phyloP scores from a whole-genome alignment of 92 coral and sea anemone genomes.

The Metridium senile region DNA sequence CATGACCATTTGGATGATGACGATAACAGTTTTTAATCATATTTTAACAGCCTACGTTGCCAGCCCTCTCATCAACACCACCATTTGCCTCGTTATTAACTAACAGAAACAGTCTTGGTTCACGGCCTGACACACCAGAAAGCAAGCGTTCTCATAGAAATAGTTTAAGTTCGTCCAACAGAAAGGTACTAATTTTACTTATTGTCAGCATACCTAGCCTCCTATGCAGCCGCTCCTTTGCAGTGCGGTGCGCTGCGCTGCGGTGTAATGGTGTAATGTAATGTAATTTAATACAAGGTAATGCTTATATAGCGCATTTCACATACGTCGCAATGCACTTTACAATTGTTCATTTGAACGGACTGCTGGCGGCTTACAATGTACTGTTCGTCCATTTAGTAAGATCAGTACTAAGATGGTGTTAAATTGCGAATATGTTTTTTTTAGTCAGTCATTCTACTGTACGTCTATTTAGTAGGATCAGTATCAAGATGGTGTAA shows the following conservation, averaged over 20 bases:
- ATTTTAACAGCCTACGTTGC: conserved; percentile 43
- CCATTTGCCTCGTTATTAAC: conserved; percentile 89
- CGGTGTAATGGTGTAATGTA: too few species aligned
- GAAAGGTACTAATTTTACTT: conserved; percentile 43
- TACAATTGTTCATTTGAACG: too few species aligned
- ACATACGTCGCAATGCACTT: too few species aligned
- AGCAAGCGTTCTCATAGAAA: conserved; percentile 4
- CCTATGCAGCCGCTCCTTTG: too few species aligned
- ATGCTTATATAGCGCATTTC: too few species aligned
- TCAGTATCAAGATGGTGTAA: too few species aligned
- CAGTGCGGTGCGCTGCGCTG: too few species aligned
- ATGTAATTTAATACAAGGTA: too few species aligned
- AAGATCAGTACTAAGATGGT: background rate
- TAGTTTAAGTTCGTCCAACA: conserved; percentile 26
- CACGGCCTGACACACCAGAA: conserved; percentile 44
- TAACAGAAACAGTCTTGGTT: conserved; percentile 41
- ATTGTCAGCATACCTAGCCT: background rate
- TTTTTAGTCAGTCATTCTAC: background rate
- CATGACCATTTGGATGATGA: too few species aligned
- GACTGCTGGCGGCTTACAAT: too few species aligned
- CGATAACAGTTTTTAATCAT: background rate
- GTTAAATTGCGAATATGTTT: background rate
- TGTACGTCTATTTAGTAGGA: background rate
- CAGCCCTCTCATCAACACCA: conserved; percentile 88
- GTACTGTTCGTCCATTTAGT: too few species aligned